Evolutionary conservation across 2,888 invertebrate genomes (phyloP).

Genomic region (Hydrotaea diabolus): DNA sequence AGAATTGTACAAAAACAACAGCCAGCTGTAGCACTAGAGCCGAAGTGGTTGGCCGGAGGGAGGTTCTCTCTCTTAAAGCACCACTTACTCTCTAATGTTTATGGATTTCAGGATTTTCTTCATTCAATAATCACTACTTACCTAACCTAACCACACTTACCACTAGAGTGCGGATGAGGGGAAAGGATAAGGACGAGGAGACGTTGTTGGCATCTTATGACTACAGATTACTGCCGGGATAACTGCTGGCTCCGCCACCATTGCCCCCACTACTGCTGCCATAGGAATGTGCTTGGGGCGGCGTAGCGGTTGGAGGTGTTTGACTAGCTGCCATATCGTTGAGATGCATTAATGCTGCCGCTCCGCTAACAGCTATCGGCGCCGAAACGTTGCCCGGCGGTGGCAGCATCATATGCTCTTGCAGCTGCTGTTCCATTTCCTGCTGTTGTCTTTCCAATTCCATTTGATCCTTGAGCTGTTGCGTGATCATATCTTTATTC

Average conservation of each 20-base stretch:
- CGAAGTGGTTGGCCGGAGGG: conserved; percentile 23
- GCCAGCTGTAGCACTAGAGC: conserved; percentile 66
- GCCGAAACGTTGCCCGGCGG: conserved; percentile 68
- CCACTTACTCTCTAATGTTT: conserved; percentile 48
- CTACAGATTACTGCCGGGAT: conserved; percentile 62
- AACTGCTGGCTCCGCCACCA: conserved; percentile 49
- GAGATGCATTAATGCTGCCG: conserved; percentile 53
- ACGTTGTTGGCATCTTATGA: background rate
- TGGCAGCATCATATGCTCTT: conserved; percentile 68
- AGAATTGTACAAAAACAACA: conserved; percentile 58
- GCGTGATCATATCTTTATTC: conserved; percentile 72
- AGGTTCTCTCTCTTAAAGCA: conserved; percentile 60
- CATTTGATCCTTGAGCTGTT: conserved; percentile 72
- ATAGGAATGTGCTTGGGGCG: conserved; percentile 61
- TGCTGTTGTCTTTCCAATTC: conserved; percentile 70
- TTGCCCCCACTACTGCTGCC: conserved; percentile 47
- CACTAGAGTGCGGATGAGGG: background rate
- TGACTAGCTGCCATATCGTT: conserved; percentile 62
- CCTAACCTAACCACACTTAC: background rate
- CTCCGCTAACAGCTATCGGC: conserved; percentile 70
- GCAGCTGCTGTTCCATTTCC: conserved; percentile 68
- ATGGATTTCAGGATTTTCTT: background rate
- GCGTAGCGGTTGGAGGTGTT: conserved; percentile 54
- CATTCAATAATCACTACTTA: conserved; percentile 31
- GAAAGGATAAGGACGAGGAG: background rate